Base-by-base conservation (phyloP, 2,113 vertebrate genomes). In the Nibea albiflora region DNA sequence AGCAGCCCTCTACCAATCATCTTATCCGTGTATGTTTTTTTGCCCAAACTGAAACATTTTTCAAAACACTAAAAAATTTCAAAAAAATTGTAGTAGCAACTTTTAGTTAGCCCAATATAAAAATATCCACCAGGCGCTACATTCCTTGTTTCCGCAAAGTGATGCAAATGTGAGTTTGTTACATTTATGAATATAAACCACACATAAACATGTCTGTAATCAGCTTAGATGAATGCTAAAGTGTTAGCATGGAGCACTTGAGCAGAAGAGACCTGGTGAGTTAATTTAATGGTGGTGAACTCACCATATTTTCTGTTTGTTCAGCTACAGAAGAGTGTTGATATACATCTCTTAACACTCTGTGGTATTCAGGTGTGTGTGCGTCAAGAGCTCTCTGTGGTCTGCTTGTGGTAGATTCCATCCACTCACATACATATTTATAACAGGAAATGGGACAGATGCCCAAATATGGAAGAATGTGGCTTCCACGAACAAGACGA, bases 341-440 rank as follows among this genome's bases (percentile, higher is more conserved):
- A 78, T 68, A 31, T 67, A 53, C 22, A 70, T 60, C 28, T 75
- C 26, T 56, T 73, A 76, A 76, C 74, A 67, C 50, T 76, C 76
- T 54, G 69, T 81, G 81, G 80, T 78, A 79, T 83, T 85, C 62
- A 82, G 71, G 73, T 83, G 76, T 78, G 78, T 67, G 57, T 47
- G 62, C 42, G 39, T 72, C n/a, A 49, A 74, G 53, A 44, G 58
- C 65, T 61, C 61, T 87, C 83, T 86, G 85, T 67, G 80, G 83
- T 82, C 69, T 16, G 56, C 71, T 73, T 81, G 65, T 76, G 81
- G 80, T 73, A 62, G 87, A 81, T 77, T 92, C 82, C 90, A 85
- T 89, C 6, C 49, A 71, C 79, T 60, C 15, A 0, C 77, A 88
- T 91, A 80, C 85, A 91, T 93, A 92, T 92, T 93, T 76, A 92